Base-by-base conservation (phyloP, 2,888 invertebrate species). In the Tillus elongatus region DNA sequence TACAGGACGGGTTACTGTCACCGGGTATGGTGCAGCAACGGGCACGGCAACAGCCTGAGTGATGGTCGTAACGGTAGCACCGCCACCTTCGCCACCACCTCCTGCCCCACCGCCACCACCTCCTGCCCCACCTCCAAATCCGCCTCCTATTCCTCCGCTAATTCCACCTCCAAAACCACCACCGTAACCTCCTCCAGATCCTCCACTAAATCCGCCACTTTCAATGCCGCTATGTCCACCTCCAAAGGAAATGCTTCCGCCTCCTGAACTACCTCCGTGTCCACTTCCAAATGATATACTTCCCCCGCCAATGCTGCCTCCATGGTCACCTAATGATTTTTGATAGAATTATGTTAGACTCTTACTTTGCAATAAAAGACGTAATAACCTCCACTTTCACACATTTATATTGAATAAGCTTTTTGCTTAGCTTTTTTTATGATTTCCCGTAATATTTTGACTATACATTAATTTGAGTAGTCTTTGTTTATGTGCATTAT, bases 1-100 rank as follows among this genome's bases (percentile, higher is more conserved):
- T 2, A 74, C 68, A 11, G 62, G 62, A 39, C 72, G 69, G 42
- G 68, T 64, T 27, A 64, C 58, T 39, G 72, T 71, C 3, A 59
- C 54, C 15, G 51, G 61, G 13, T 56, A 47, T 1, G 63, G 63
- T 39, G 57, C 56, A 8, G 64, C 61, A 13, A 63, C 60, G 33
- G 59, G 52, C 15, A 64, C 57, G 16, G 56, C 54, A 2, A 63
- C 57, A n/a, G 58, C 53, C 43, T 55, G 54, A 31, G 46, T 61
- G 47, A 51, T 59, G 44, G 41, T 63, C 42, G 41, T 57, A 46
- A 56, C 58, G 49, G 53, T 51, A 61, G 49, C 46, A 56, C 59
- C 44, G 53, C 66, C 10, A 50, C 58, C 39, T 54, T 58, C 15
- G 62, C 64, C 2, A 65, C 62, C 0, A 62, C 60, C 14, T 8